These are phyloP conservation scores for Montipora capricornis DNA, from an alignment of 64 coral and sea anemone species.

Conservation along the genomic window DNA sequence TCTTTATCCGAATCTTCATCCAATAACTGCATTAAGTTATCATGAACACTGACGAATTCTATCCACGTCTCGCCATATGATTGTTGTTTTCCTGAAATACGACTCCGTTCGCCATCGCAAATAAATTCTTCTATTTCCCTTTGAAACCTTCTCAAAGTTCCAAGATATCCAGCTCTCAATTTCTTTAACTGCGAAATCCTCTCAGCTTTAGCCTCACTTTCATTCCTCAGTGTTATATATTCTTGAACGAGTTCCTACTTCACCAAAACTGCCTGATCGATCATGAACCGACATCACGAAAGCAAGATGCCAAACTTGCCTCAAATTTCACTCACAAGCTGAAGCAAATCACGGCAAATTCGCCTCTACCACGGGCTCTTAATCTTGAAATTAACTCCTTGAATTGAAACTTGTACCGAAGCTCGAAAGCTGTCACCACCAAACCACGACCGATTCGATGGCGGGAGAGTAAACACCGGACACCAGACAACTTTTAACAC, in stretches of 20 bases:
- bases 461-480: too few relatives aligned
- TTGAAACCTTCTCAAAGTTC: not conserved
- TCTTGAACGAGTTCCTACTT: not conserved
- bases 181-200: not conserved
- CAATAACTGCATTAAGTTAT: conserved; percentile 33
- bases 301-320: too few relatives aligned
- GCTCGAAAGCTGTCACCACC: not conserved
- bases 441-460: too few relatives aligned
- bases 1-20: not conserved
- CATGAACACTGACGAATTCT: conserved; percentile 28
- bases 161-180: conserved; percentile 1
- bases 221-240: not conserved
- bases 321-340: too few relatives aligned
- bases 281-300: too few relatives aligned
- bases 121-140: not conserved
- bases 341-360: too few relatives aligned
- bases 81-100: conserved; percentile 10
- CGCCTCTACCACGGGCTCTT: too few relatives aligned
- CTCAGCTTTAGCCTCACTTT: not conserved
- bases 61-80: conserved; percentile 37
- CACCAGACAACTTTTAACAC: too few relatives aligned
- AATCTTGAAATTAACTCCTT: too few relatives aligned
- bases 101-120: not conserved
- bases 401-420: not conserved
- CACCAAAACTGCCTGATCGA: too few relatives aligned